phyloP scores from a whole-genome alignment of 2,113 vertebrate genomes.

The Shinisaurus crocodilurus region DNA sequence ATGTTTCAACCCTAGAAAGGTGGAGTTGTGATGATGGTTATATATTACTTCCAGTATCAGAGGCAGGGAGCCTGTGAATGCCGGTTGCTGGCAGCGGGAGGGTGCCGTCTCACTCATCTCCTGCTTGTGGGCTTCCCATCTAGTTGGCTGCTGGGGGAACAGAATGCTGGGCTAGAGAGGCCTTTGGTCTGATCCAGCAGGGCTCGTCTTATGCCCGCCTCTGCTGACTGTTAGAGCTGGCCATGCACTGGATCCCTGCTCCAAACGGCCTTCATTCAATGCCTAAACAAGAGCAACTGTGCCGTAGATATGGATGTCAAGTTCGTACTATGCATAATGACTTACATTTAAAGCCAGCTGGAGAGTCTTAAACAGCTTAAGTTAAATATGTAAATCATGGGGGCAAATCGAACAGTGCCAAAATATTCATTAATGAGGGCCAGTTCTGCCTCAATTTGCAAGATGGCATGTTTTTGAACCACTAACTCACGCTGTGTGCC shows the following conservation, averaged over 20 bases:
- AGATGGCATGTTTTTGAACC: neutral
- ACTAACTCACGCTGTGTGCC: too few species aligned
- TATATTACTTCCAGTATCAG: too few species aligned
- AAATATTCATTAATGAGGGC: neutral
- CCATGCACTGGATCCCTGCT: neutral
- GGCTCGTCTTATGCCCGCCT: neutral
- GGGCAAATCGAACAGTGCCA: neutral
- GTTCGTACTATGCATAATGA: neutral
- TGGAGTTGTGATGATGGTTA: too few species aligned
- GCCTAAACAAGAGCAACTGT: neutral
- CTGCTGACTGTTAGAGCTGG: neutral
- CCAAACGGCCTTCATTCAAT: neutral
- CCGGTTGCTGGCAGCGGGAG: too few species aligned
- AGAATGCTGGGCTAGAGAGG: neutral
- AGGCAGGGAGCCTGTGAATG: too few species aligned
- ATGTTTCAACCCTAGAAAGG: neutral
- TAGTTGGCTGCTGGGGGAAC: too few species aligned
- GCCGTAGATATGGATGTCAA: neutral
- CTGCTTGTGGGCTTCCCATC: too few species aligned
- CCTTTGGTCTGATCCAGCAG: neutral
- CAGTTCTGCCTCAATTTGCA: neutral
- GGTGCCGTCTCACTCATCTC: too few species aligned
- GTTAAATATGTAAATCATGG: neutral
- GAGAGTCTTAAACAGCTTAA: neutral
- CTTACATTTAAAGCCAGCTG: neutral